Evolutionary conservation across 2,888 invertebrate species (phyloP), one percentile per base, ranked within the genome.

Genomic region (Mayetiola destructor): DNA sequence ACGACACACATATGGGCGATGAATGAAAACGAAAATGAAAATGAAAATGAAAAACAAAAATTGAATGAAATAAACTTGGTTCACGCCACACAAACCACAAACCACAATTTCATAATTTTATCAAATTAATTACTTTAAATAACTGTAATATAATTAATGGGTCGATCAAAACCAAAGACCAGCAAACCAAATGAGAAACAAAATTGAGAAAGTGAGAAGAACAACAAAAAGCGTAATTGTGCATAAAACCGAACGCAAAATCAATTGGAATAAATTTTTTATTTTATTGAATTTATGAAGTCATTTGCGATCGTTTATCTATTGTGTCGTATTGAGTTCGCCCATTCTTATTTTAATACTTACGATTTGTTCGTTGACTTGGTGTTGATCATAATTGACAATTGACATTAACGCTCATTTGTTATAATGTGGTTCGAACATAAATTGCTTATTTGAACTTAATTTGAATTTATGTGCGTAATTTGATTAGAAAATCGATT

Each of bases 71-170:
- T n/a, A n/a, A n/a, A n/a, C n/a, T n/a, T n/a, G n/a, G n/a, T n/a
- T n/a, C n/a, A n/a, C n/a, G n/a, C n/a, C n/a, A n/a, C n/a, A n/a
- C n/a, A n/a, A n/a, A n/a, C n/a, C n/a, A n/a, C n/a, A n/a, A n/a
- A n/a, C n/a, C n/a, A n/a, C n/a, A n/a, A n/a, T n/a, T n/a, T n/a
- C 23, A 48, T 48, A 3, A 48, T 48, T 48, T 27, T 48, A 48
- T 48, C 48, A 16, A 48, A 48, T 48, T 27, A 48, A 48, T 48
- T 48, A 48, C 48, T 27, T 48, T 16, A 48, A 48, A 48, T 27
- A 48, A 48, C 48, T 48, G 48, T 48, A 48, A 48, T 27, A 48
- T 27, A 48, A 48, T 48, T 48, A 48, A 48, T 48, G 48, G 48
- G 48, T 27, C 48, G 48, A 48, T 23, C 27, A 42, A 42, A 2